Percentiles rank a stretch among this genome's conserved stretches.
Evolutionary conservation across 2,113 vertebrate species (phyloP).

Genomic region (Lepisosteus oculatus): DNA sequence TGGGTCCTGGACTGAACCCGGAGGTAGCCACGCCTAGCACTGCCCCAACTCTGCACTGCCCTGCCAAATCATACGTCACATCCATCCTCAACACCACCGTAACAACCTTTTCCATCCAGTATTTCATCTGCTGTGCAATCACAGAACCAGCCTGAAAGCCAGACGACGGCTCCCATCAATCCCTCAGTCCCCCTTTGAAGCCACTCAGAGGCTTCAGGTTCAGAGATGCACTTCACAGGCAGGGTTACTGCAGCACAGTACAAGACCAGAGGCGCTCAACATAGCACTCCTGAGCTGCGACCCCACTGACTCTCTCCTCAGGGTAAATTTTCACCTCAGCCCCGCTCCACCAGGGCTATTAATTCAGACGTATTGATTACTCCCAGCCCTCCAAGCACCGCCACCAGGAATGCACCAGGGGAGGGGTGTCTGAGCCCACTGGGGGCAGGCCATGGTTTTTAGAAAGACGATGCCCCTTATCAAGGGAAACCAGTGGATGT

Average conservation of each 20-base stretch:
- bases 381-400: constrained; percentile 36
- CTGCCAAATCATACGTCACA: too few species aligned
- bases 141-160: too few species aligned
- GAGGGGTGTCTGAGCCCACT: background rate
- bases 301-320: constrained; percentile 23
- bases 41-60: too few species aligned
- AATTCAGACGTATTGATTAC: constrained; percentile 61
- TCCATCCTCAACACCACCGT: too few species aligned
- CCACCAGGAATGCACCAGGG: constrained; percentile 53
- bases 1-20: too few species aligned
- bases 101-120: too few species aligned
- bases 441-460: background rate
- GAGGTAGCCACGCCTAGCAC: too few species aligned
- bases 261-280: background rate
- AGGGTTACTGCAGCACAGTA: background rate
- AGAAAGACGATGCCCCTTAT: background rate
- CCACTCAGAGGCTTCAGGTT: too few species aligned
- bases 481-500: constrained; percentile 8
- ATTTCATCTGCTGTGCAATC: too few species aligned
- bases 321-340: constrained; percentile 47
- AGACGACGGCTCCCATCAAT: too few species aligned
- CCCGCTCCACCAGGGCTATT: constrained; percentile 52
- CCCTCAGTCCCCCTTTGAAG: too few species aligned
- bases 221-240: too few species aligned
- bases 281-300: constrained; percentile 7